phyloP scores from a whole-genome alignment of 1,140 invertebrate species.

The Zeugodacus cucurbitae region DNA sequence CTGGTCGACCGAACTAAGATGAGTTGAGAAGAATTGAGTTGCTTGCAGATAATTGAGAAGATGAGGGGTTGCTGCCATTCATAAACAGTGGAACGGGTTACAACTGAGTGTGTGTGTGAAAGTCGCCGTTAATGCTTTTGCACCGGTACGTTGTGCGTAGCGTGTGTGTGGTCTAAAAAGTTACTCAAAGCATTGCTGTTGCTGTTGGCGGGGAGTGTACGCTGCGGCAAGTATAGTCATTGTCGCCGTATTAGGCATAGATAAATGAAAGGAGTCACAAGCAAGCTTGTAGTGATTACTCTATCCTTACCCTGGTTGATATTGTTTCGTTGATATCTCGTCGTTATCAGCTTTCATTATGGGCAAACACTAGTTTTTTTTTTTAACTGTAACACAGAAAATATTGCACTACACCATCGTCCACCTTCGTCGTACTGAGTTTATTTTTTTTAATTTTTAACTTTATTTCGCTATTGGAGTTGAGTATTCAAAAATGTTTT shows the following conservation, averaged over 20 bases:
- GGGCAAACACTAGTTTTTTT: background rate
- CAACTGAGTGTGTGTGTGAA: background rate
- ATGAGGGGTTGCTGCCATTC: background rate
- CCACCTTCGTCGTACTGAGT: background rate
- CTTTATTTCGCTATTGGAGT: background rate
- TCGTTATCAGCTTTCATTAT: background rate
- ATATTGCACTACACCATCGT: background rate
- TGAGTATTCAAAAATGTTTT: background rate
- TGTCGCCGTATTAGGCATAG: background rate
- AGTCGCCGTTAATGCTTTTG: background rate
- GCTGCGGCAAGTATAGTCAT: background rate
- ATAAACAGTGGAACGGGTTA: background rate
- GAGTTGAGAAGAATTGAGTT: background rate
- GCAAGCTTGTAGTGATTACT: background rate
- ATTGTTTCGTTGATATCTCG: background rate
- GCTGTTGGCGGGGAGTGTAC: background rate
- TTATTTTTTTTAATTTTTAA: background rate
- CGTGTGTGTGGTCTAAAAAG: background rate
- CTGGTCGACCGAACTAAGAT: background rate
- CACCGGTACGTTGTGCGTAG: background rate
- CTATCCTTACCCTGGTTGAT: background rate
- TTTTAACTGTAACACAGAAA: background rate
- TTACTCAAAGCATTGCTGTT: background rate
- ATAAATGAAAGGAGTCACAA: background rate
- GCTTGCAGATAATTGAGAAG: background rate